phyloP scores from a whole-genome alignment of 2,113 vertebrate genomes.

The Pavo muticus region DNA sequence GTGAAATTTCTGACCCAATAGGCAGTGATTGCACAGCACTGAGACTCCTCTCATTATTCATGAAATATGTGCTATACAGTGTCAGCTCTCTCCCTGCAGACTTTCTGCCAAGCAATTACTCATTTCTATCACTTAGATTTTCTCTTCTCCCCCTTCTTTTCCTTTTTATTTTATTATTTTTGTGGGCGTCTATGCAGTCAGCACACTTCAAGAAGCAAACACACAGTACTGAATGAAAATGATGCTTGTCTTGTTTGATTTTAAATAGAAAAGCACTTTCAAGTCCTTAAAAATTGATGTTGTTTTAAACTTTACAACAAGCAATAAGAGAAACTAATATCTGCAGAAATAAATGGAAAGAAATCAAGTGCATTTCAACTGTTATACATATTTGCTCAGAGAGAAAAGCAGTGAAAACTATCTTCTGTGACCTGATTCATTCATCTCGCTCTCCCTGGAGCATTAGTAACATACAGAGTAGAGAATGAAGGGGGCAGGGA shows the following conservation, averaged over 20 bases:
- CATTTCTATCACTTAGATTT: constrained; percentile 77
- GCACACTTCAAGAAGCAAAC: constrained; percentile 67
- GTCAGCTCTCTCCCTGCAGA: constrained; percentile 75
- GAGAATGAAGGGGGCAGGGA: not conserved
- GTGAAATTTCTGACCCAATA: constrained; percentile 85
- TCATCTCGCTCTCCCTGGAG: constrained; percentile 20
- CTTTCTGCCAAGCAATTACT: constrained; percentile 79
- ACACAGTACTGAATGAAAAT: constrained; percentile 75
- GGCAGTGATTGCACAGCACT: constrained; percentile 78
- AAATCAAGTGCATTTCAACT: constrained; percentile 49
- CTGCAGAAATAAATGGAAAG: constrained; percentile 63
- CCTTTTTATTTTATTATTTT: constrained; percentile 73
- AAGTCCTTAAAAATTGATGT: constrained; percentile 78
- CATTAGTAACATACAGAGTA: not conserved
- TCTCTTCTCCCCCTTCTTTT: not conserved
- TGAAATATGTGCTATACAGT: constrained; percentile 76
- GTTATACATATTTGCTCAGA: constrained; percentile 18
- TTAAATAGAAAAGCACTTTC: constrained; percentile 77
- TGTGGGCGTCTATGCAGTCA: constrained; percentile 72
- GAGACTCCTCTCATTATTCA: constrained; percentile 82
- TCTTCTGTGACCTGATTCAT: constrained; percentile 40
- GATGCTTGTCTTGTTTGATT: constrained; percentile 77
- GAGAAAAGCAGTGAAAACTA: constrained; percentile 9
- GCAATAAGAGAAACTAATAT: constrained; percentile 33
- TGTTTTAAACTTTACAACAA: constrained; percentile 76